phyloP scores from a whole-genome alignment of 2,797 vertebrate genomes.

The Petrocephalus sullivani region DNA sequence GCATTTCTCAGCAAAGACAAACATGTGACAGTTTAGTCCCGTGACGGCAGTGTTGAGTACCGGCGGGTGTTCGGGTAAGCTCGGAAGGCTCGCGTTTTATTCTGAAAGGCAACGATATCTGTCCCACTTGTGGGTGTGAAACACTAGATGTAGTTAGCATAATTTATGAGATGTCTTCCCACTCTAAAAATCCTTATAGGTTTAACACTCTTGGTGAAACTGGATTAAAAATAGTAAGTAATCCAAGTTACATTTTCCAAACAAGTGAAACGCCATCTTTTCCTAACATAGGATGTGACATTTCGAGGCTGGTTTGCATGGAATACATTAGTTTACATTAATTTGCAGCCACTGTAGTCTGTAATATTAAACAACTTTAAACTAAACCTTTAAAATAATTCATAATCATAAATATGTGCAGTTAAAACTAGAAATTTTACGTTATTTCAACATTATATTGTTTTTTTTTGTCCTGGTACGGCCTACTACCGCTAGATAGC shows the following conservation, averaged over 20 bases:
- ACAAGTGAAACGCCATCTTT: not conserved
- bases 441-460: not conserved
- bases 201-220: not conserved
- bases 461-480: not conserved
- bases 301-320: not conserved
- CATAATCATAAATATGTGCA: not conserved
- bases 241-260: not conserved
- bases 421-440: not conserved
- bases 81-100: not conserved
- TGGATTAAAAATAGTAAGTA: not conserved
- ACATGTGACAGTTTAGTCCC: not conserved
- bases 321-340: not conserved
- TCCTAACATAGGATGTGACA: not conserved
- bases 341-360: not conserved
- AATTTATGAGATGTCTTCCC: not conserved
- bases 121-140: not conserved
- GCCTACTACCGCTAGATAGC: not conserved
- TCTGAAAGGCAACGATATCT: not conserved
- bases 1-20: not conserved
- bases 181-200: not conserved
- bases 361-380: not conserved
- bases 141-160: not conserved
- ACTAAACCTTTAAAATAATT: not conserved
- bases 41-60: not conserved
- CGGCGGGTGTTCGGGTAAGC: not conserved